A percentile compares a stretch with the other conserved stretches of the same genome.
Conservation (phyloP, 2,797 vertebrate genomes). For the Naso thynnoides region DNA sequence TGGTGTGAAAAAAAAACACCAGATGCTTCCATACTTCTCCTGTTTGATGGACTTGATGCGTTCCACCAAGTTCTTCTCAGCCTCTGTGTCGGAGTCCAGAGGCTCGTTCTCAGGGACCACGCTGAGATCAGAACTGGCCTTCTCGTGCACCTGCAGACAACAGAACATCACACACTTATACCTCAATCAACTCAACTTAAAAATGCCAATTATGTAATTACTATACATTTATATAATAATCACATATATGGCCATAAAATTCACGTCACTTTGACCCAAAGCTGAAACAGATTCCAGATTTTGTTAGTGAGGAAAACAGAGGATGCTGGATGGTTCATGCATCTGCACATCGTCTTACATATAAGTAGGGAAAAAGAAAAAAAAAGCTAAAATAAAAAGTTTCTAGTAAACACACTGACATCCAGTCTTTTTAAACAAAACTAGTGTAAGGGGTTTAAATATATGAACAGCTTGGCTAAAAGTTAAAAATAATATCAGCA, state of each 20-base stretch:
- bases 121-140: slow-evolving; percentile 78
- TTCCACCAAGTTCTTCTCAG: slow-evolving; percentile 91
- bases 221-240: slow-evolving; percentile 2
- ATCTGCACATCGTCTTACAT: slow-evolving; percentile 44
- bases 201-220: background rate
- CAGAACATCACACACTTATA: slow-evolving; percentile 32
- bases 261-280: slow-evolving; percentile 23
- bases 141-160: slow-evolving; percentile 80
- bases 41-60: slow-evolving; percentile 96
- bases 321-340: slow-evolving; percentile 69
- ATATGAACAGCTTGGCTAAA: slow-evolving; percentile 3
- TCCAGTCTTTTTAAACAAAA: slow-evolving; percentile 3
- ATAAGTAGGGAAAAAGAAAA: background rate
- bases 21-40: slow-evolving; percentile 89
- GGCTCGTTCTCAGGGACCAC: slow-evolving; percentile 88
- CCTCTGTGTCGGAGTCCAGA: slow-evolving; percentile 85
- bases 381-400: slow-evolving; percentile 3
- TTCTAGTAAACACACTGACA: background rate
- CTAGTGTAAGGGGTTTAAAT: background rate
- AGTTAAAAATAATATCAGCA: background rate
- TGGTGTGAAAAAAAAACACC: background rate
- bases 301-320: slow-evolving; percentile 68
- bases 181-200: background rate
- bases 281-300: slow-evolving; percentile 43
- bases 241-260: background rate